A percentile compares a stretch with the other conserved stretches of the same genome.
Conservation (phyloP, 2,888 invertebrate species). For the Protodeltote pygarga region DNA sequence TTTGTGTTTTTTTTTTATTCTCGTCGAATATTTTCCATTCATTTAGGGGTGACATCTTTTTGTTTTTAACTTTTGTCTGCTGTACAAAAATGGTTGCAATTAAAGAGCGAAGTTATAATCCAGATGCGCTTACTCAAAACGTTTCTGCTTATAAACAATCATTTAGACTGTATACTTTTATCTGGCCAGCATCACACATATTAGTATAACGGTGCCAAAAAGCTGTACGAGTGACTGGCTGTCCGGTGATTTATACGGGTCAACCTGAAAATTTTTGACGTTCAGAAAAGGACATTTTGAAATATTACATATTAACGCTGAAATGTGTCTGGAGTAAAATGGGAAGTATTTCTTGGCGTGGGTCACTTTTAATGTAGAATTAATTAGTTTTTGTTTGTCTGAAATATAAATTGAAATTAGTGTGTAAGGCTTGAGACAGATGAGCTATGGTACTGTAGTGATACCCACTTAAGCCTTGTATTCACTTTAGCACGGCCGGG, state of each 20-base stretch:
- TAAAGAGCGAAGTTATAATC: too few species aligned
- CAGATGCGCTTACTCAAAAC: too few species aligned
- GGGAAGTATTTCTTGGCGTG: not conserved
- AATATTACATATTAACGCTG: slow-evolving; percentile 42
- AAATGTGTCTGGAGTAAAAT: slow-evolving; percentile 7
- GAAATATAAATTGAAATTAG: not conserved
- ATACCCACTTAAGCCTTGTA: too few species aligned
- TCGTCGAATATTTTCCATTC: too few species aligned
- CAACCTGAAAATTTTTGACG: slow-evolving; percentile 49
- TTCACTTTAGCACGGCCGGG: too few species aligned
- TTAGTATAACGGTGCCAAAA: slow-evolving; percentile 41
- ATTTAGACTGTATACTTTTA: slow-evolving; percentile 10
- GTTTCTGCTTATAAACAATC: not conserved
- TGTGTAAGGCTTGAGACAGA: not conserved
- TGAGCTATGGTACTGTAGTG: too few species aligned
- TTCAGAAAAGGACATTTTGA: slow-evolving; percentile 21
- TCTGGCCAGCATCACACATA: slow-evolving; percentile 12
- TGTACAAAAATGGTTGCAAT: too few species aligned
- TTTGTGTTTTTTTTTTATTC: too few species aligned
- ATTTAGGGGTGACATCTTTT: too few species aligned
- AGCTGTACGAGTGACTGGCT: slow-evolving; percentile 40
- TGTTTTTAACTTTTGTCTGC: too few species aligned
- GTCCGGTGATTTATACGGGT: slow-evolving; percentile 50
- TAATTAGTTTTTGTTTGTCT: not conserved
- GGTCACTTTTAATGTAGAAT: slow-evolving; percentile 4